Evolutionary conservation across 1,140 invertebrate species (phyloP), one percentile per base, ranked within the genome.

Genomic region (Drosophila watanabei): DNA sequence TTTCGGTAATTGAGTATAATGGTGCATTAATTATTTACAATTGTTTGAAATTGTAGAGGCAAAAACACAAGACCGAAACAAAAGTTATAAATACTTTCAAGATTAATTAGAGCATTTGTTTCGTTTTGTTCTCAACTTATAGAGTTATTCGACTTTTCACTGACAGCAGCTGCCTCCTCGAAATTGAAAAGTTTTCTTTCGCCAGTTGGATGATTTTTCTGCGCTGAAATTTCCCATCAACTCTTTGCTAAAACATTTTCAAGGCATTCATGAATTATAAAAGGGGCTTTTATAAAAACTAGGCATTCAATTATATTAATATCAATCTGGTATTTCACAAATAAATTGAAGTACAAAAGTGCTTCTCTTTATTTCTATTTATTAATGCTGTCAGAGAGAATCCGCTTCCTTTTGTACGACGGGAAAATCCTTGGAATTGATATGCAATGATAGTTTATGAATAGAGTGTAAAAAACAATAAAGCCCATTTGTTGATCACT

Each of bases 11-110:
- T 91, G 87, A 80, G 82, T 75, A 90, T 86, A 91, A 90, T 90
- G 82, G 79, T 80, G 87, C 86, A 90, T 90, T 91, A 90, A 90
- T 90, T 90, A 90, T 91, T 90, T 86, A 90, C 86, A 90, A 79
- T 90, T 90, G 86, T 86, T 86, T 91, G 76, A 60, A 87, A 86
- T 75, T 75, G 64, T 70, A 51, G 30, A 80, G 56, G 37, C 51
- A 28, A 58, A 62, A 61, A 45, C 66, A 33, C 58, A 63, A 16
- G 18, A 61, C 24, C 63, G 43, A 79, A 83, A 84, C 81, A 89
- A 88, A 88, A 88, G 85, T 88, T 88, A 71, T 81, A 89, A 88
- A 89, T 88, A 89, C 85, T 89, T 88, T 89, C 51, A 66, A 81
- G 86, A 89, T 90, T 91, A 90, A 90, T 90, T 90, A 91, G 39